Percentiles rank a stretch among this genome's conserved stretches.
phyloP scores from a whole-genome alignment of 2,888 invertebrate genomes.

The Drosophila atripex region DNA sequence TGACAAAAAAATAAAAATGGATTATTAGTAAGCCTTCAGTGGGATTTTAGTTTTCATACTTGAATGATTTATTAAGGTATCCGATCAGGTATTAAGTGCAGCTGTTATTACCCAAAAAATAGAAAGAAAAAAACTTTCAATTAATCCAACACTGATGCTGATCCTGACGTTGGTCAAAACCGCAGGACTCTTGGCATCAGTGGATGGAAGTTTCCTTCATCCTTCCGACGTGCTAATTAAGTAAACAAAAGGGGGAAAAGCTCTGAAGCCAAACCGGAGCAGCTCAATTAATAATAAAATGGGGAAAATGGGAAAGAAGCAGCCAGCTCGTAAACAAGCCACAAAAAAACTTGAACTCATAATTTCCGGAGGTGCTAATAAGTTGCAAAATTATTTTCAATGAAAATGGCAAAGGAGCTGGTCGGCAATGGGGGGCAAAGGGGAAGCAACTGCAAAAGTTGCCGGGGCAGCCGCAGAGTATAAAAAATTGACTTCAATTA shows the following conservation, averaged over 20 bases:
- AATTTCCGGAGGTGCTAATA: conserved; percentile 79
- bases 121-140: conserved; percentile 58
- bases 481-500: conserved; percentile 76
- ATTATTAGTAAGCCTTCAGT: conserved; percentile 57
- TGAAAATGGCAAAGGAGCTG: conserved; percentile 48
- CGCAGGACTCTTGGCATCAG: conserved; percentile 14
- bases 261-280: conserved; percentile 38
- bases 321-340: conserved; percentile 57
- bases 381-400: conserved; percentile 76
- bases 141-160: conserved; percentile 50
- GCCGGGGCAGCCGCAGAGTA: conserved; percentile 53
- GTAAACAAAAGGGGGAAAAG: conserved; percentile 54
- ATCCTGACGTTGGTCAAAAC: conserved; percentile 18
- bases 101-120: conserved; percentile 15
- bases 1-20: conserved; percentile 48
- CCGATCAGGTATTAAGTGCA: conserved; percentile 23
- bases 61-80: conserved; percentile 35
- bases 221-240: conserved; percentile 63
- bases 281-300: conserved; percentile 69
- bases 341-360: conserved; percentile 68
- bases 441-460: conserved; percentile 26
- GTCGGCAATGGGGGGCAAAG: neutral
- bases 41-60: conserved; percentile 38
- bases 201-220: conserved; percentile 43
- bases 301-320: conserved; percentile 44